Base-by-base conservation (phyloP, 2,797 vertebrate species). In the Dromococcyx pavoninus region DNA sequence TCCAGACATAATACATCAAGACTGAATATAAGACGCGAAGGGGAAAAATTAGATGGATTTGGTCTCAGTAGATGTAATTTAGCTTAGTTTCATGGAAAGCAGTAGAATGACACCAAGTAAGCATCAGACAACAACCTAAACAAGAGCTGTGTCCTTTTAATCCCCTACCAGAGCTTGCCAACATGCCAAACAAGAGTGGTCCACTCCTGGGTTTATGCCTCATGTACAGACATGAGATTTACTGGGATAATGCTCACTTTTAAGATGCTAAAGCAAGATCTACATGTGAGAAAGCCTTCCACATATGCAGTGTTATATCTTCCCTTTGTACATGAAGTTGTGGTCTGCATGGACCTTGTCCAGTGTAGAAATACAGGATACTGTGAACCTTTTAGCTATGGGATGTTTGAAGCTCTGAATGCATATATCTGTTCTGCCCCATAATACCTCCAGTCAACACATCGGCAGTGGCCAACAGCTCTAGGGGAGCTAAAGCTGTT, bases 1-100 rank as follows among this genome's bases (percentile, higher is more conserved):
- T 90, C 93, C 80, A 94, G 94, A 95, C 82, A 27, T 61, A 90
- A 93, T 96, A 70, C 64, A 87, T 94, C 93, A 95, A 94, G 86
- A 75, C 74, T 10, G 80, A 95, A 89, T 74, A 72, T 93, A 94
- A 93, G 91, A 94, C 88, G 60, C 77, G 56, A 82, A 57, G 58
- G 56, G 72, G 27, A 89, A 90, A 91, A 90, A 94, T 84, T 27
- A 86, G 89, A 87, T 82, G 64, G 71, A 91, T 94, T 88, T 90
- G 53, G 60, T 79, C 89, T 91, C 48, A 67, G 46, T 76, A 61
- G 67, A 86, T 58, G 37, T 65, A 90, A 88, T 73, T 77, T 86
- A 71, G 77, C 64, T 89, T 23, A 64, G 86, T 53, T 84, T 75
- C 56, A 50, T 51, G 51, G 44, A 76, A 93, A 10, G 41, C 79